A percentile compares a stretch with the other conserved stretches of the same genome.
These are phyloP conservation scores for Drosophila rhopaloa DNA, from an alignment of 1,140 invertebrate genomes.

Conservation along the genomic window DNA sequence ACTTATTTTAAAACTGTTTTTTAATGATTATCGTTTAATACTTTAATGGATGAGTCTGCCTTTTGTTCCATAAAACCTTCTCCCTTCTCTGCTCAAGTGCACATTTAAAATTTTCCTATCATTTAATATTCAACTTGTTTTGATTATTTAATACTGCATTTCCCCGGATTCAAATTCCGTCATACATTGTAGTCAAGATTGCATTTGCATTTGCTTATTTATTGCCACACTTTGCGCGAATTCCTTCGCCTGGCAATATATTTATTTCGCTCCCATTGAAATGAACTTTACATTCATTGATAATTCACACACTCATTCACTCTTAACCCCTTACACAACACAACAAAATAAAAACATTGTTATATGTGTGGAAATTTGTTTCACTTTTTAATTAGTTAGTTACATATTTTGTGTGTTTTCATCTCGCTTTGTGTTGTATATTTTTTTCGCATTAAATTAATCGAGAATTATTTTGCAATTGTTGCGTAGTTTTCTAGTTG, in stretches of 20 bases:
- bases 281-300: constrained; percentile 30
- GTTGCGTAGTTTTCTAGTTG: constrained; percentile 38
- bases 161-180: constrained; percentile 4
- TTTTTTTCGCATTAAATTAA: constrained; percentile 45
- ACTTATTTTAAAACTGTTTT: not conserved
- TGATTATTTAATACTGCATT: not conserved
- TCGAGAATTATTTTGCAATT: constrained; percentile 55
- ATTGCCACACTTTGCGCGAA: constrained; percentile 15
- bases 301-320: constrained; percentile 26
- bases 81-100: too few relatives aligned
- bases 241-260: constrained; percentile 9
- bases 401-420: constrained; percentile 12
- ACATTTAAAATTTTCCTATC: not conserved
- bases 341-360: constrained; percentile 15
- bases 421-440: not conserved
- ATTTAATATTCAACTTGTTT: constrained; percentile 1
- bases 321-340: constrained; percentile 21
- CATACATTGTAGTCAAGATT: constrained; percentile 7
- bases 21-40: not conserved
- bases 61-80: too few relatives aligned
- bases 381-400: constrained; percentile 29
- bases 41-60: too few relatives aligned
- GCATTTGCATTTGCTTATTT: constrained; percentile 15
- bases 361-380: constrained; percentile 34
- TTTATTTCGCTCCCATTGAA: constrained; percentile 23